Evolutionary conservation across 2,888 invertebrate genomes (phyloP).

Genomic region (Habroteleia sp.): DNA sequence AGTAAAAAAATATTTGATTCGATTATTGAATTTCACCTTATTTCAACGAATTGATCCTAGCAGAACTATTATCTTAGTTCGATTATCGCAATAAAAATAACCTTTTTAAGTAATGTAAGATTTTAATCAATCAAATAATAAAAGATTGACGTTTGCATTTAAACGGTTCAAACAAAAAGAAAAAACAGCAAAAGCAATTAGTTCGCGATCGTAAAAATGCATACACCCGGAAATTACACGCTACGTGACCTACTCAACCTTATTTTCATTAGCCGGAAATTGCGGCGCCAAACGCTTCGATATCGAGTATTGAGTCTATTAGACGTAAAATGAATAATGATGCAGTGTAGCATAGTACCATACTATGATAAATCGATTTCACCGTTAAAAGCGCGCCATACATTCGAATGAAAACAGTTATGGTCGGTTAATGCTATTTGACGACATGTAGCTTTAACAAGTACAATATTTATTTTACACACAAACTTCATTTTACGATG

Average conservation of each 20-base stretch:
- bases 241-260: conserved; percentile 46
- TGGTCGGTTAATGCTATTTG: background rate
- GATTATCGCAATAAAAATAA: no score
- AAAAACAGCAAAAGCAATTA: conserved; percentile 4
- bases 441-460: conserved; percentile 1
- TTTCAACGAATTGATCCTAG: no score
- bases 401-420: conserved; percentile 25
- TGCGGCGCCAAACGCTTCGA: conserved; percentile 32
- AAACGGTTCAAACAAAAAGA: background rate
- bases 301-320: conserved; percentile 42
- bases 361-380: conserved; percentile 39
- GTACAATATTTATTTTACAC: conserved; percentile 19
- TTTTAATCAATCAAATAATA: conserved; percentile 6
- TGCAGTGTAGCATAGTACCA: conserved; percentile 12
- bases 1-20: no score
- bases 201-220: background rate
- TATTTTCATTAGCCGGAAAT: conserved; percentile 56
- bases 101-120: no score
- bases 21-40: no score
- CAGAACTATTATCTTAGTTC: no score
- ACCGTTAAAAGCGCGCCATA: conserved; percentile 18
- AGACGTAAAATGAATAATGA: conserved; percentile 51
- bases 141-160: background rate
- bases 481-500: no score
- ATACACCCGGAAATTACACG: conserved; percentile 35